Evolutionary conservation across 2,797 vertebrate genomes (phyloP).

Genomic region (Poeciliopsis infans): DNA sequence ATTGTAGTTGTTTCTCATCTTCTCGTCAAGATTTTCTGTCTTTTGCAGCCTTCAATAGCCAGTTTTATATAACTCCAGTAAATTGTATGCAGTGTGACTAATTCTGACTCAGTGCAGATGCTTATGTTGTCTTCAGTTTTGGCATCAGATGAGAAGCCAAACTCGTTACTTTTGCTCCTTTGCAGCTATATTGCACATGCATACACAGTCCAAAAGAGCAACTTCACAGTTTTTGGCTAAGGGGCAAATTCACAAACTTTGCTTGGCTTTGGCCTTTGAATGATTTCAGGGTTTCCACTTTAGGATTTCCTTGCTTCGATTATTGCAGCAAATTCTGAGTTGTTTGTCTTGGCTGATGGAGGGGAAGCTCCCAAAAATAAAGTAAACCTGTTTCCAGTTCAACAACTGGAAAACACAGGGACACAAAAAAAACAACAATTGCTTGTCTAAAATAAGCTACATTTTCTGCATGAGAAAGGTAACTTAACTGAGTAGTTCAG

Average conservation of each 20-base stretch:
- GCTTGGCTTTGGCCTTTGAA: not conserved
- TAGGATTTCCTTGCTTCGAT: not conserved
- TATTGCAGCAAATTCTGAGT: not conserved
- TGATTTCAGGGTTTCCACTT: not conserved
- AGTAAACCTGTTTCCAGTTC: not conserved
- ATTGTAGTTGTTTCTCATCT: slow-evolving; percentile 2
- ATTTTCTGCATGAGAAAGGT: not conserved
- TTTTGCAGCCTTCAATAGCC: not conserved
- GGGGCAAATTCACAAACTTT: not conserved
- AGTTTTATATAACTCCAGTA: not conserved
- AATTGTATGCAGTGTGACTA: slow-evolving; percentile 3
- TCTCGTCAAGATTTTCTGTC: not conserved
- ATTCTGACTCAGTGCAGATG: not conserved
- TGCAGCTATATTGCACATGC: not conserved
- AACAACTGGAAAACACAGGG: not conserved
- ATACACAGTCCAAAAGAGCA: not conserved
- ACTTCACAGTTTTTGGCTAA: not conserved
- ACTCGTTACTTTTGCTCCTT: not conserved
- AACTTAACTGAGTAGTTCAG: not conserved
- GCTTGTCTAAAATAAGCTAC: not conserved
- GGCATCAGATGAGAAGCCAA: not conserved
- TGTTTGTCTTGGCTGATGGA: not conserved
- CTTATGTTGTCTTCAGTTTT: not conserved
- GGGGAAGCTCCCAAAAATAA: not conserved
- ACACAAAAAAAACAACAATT: not conserved